Evolutionary conservation across 2,888 invertebrate species (phyloP).

Genomic region (Macrosiphum euphorbiae): DNA sequence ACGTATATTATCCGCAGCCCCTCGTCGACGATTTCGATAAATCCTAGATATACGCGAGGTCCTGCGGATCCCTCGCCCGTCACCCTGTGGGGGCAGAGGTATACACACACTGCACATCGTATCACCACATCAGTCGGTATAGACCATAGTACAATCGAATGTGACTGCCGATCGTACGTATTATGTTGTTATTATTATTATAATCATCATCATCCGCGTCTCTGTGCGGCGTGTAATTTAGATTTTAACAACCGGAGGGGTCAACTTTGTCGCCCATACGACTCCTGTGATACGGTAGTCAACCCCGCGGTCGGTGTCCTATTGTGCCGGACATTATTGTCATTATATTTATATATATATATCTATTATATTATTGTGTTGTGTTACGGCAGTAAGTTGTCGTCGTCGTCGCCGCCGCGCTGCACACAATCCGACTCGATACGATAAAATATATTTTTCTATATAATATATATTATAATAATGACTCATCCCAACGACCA

Average conservation of each 20-base stretch:
- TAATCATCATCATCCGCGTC: not conserved
- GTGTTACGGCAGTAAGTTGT: not conserved
- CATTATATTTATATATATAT: not conserved
- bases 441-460: not conserved
- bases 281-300: not conserved
- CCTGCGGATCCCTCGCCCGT: not conserved
- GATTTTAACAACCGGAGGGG: slow-evolving; percentile 55
- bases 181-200: not conserved
- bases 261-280: not conserved
- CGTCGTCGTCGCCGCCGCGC: not conserved
- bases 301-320: slow-evolving; percentile 14
- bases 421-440: not conserved
- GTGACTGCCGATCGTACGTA: not conserved
- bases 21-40: not conserved
- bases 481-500: not conserved
- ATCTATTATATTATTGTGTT: not conserved
- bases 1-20: not conserved
- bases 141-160: not conserved
- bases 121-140: not conserved
- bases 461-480: slow-evolving; percentile 1
- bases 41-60: not conserved
- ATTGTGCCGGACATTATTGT: slow-evolving; percentile 44
- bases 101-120: not conserved
- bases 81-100: not conserved
- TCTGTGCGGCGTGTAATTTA: slow-evolving; percentile 39